phyloP scores from a whole-genome alignment of 53 echinoderm and acorn worm genomes.

The Actinopyga echinites region DNA sequence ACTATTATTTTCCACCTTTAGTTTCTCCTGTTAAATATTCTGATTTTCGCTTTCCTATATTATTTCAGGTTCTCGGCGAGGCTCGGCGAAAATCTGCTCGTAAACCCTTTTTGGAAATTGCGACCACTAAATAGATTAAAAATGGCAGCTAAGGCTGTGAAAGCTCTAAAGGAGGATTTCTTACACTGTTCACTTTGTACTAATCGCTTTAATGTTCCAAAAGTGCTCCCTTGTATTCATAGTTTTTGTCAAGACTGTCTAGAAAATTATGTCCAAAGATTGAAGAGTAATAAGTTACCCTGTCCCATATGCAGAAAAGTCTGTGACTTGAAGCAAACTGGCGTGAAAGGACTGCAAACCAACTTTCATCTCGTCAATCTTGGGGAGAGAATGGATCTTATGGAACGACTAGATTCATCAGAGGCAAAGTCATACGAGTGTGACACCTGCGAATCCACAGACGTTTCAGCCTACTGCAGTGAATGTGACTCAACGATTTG shows the following conservation, averaged over 20 bases:
- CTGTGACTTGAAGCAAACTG: neutral
- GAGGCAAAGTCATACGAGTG: neutral
- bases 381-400: neutral
- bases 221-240: constrained; percentile 25
- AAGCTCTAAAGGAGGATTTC: neutral
- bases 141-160: too few species aligned
- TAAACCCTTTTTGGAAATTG: too few species aligned
- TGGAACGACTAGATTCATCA: neutral
- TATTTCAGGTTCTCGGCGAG: too few species aligned
- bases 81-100: too few species aligned
- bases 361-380: constrained; percentile 28
- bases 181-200: constrained; percentile 4
- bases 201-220: neutral
- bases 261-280: neutral
- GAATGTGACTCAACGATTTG: neutral
- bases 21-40: too few species aligned
- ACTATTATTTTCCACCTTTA: too few species aligned
- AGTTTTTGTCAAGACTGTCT: constrained; percentile 13
- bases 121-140: too few species aligned
- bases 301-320: constrained; percentile 25
- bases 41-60: too few species aligned
- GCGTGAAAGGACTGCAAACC: constrained; percentile 21
- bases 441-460: neutral
- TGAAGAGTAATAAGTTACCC: neutral
- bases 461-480: neutral